Evolutionary conservation across 2,888 invertebrate genomes (phyloP), one percentile per base, ranked within the genome.

Genomic region (Arge pagana): DNA sequence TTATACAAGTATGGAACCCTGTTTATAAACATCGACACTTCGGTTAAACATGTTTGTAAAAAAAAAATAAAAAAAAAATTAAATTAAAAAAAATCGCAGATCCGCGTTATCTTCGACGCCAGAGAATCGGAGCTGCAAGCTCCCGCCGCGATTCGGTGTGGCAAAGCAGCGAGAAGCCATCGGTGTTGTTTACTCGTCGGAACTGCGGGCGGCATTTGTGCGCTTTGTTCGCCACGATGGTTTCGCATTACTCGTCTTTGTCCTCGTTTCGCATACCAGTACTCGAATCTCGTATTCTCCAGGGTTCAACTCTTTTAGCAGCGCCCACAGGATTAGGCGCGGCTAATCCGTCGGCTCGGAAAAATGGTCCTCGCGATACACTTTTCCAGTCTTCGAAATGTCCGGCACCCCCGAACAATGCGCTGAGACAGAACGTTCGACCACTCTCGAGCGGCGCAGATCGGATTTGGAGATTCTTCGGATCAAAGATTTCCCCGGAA

Each of bases 221-320:
- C 19, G 19, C 23, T 23, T 45, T 24, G 57, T 56, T 54, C 48
- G 52, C 57, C 60, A 67, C 65, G 68, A 66, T 66, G 48, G 60
- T 57, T 57, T 62, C 59, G 66, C 62, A 66, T 70, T 71, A 63
- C 63, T 59, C 62, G 58, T 50, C 58, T 65, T 66, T 58, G 59
- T 70, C 11, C 30, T 43, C 15, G 11, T 45, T 30, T 33, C 33
- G 23, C n/a, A 23, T 21, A 15, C 24, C n/a, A 26, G n/a, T 26
- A 10, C 28, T n/a, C 33, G 10, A n/a, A 10, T 15, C 31, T 18
- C 45, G 33, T 45, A 16, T 19, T 21, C n/a, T 31, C 18, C 42
- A 42, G 42, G 31, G 31, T 31, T 31, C 45, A 45, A 45, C 45
- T 45, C 45, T 45, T 45, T 33, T 45, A 19, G 45, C 5, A 6